Conservation (phyloP, 2,797 vertebrate genomes). For the Pogonophryne albipinna region DNA sequence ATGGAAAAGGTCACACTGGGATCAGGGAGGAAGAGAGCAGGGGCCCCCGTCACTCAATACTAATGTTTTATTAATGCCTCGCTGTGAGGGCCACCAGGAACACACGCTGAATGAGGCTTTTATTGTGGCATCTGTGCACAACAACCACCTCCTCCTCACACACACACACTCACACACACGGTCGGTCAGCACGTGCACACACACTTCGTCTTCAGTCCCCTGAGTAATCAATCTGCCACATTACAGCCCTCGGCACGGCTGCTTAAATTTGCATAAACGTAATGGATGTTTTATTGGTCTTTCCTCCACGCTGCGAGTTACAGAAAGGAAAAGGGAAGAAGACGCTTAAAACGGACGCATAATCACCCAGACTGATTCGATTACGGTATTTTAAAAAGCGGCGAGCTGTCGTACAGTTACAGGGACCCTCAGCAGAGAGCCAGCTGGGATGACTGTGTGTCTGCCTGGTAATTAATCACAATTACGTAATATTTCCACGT, state of each 20-base stretch:
- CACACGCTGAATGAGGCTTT: slow-evolving; percentile 80
- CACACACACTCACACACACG: slow-evolving; percentile 35
- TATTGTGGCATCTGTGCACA: slow-evolving; percentile 85
- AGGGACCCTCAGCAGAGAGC: slow-evolving; percentile 51
- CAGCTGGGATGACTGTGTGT: slow-evolving; percentile 65
- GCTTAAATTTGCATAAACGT: slow-evolving; percentile 83
- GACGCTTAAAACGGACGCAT: slow-evolving; percentile 75
- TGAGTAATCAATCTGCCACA: slow-evolving; percentile 80
- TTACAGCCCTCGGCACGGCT: slow-evolving; percentile 67
- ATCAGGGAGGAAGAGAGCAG: slow-evolving; percentile 58
- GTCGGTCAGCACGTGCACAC: slow-evolving; percentile 67
- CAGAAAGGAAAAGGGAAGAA: slow-evolving; percentile 66
- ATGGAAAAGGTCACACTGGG: slow-evolving; percentile 70
- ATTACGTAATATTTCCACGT: slow-evolving; percentile 67
- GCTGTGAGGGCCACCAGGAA: slow-evolving; percentile 81
- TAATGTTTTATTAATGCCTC: slow-evolving; percentile 90
- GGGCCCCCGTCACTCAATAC: slow-evolving; percentile 79
- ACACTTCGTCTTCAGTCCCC: slow-evolving; percentile 68
- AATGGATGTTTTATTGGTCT: slow-evolving; percentile 84
- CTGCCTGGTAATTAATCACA: slow-evolving; percentile 76
- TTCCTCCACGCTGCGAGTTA: slow-evolving; percentile 66
- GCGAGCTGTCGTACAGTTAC: slow-evolving; percentile 73
- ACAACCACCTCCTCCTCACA: slow-evolving; percentile 34
- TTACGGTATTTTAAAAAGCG: slow-evolving; percentile 72
- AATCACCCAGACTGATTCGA: slow-evolving; percentile 81